phyloP scores from a whole-genome alignment of 2,888 invertebrate species.

The Dendrolimus pini region DNA sequence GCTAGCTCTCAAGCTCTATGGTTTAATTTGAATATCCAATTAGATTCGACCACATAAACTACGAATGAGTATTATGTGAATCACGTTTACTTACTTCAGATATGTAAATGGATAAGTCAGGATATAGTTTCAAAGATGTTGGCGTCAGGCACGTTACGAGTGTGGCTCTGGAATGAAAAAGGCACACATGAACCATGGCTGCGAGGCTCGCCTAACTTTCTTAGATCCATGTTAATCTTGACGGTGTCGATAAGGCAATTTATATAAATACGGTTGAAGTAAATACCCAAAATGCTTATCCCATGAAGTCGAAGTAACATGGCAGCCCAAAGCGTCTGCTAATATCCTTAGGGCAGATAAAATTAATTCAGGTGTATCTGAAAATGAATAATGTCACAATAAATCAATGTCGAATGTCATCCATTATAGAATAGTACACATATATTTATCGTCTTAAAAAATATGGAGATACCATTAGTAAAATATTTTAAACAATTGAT shows the following conservation, averaged over 20 bases:
- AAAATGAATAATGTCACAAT: constrained; percentile 8
- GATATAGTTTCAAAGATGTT: constrained; percentile 49
- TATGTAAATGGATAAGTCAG: constrained; percentile 54
- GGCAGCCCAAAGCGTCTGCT: constrained; percentile 86
- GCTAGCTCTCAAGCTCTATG: too few species aligned
- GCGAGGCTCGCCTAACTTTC: too few species aligned
- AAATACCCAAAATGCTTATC: constrained; percentile 78
- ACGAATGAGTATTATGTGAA: too few species aligned
- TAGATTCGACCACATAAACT: not conserved
- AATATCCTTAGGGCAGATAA: constrained; percentile 83
- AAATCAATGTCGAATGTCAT: too few species aligned
- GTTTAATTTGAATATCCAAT: not conserved
- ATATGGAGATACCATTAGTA: too few species aligned
- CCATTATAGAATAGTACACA: too few species aligned
- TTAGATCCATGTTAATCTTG: too few species aligned
- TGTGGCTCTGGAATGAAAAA: constrained; percentile 43
- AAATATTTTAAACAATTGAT: too few species aligned
- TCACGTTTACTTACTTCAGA: constrained; percentile 44
- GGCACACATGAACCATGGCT: not conserved
- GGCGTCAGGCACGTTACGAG: constrained; percentile 52
- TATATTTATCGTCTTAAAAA: too few species aligned
- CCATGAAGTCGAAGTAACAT: constrained; percentile 88
- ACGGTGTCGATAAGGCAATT: too few species aligned
- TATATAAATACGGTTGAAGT: too few species aligned
- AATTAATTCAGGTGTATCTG: constrained; percentile 82